Evolutionary conservation across 2,113 vertebrate genomes (phyloP), one percentile per base, ranked within the genome.

Genomic region (Phalacrocorax aristotelis): DNA sequence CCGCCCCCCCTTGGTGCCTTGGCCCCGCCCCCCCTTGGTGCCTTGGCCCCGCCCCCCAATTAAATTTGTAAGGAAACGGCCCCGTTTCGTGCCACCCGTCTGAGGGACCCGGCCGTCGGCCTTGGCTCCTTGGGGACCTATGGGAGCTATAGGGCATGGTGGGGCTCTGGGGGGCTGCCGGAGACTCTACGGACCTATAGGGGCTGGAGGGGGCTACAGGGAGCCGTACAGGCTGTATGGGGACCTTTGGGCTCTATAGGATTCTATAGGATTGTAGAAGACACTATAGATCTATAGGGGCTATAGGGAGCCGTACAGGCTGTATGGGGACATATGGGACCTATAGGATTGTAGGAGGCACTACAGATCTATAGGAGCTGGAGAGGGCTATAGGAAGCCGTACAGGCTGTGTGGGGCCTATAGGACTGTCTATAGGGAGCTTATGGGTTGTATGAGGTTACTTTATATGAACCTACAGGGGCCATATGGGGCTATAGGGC

Each of bases 111-210:
- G 57, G 57, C 4, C 4, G 38, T 61, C 7, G 10, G n/a, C 26
- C 25, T 13, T 7, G 13, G 69, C 69, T 38, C 69, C 13, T 14
- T 14, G 27, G 40, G 25, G 44, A 98, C 62, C 99, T 99, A 97
- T 99, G 99, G 96, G 94, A 96, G 44, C 95, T 99, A 55, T 99
- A 99, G 95, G 92, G 99, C 54, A 90, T 96, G 72, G 96, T 99
- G 32, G 91, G 57, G 97, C 96, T n/a, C 49, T 97, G 72, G 61
- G 98, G 96, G 82, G 98, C 32, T 18, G 8, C 18, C 1, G 13
- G 62, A 21, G 26, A 10, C 44, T 36, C 21, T n/a, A 10, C 5
- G 1, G 34, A 19, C 12, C 68, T 29, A 36, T 71, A 48, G 60
- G 23, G 23, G 57, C 20, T 20, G 18, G 32, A 34, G 19, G 30